Evolutionary conservation across 2,113 vertebrate species (phyloP).

Genomic region (Phaetusa simplex): DNA sequence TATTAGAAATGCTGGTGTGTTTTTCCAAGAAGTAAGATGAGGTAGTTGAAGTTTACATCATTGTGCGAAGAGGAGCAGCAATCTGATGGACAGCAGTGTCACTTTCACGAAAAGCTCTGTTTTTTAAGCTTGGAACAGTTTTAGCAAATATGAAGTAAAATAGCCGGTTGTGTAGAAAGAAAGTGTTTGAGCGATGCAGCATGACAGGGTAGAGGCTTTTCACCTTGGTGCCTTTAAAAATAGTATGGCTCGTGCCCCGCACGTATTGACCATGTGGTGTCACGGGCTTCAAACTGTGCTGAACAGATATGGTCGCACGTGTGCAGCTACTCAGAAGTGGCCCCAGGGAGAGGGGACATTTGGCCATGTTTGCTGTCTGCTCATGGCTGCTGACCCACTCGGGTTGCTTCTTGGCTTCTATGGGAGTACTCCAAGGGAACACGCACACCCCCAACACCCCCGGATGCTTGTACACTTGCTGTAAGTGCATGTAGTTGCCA

Average conservation of each 20-base stretch:
- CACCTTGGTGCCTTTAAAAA: not conserved
- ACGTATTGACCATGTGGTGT: accelerated
- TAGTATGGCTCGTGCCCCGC: not conserved
- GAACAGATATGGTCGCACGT: accelerated
- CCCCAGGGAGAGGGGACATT: not conserved
- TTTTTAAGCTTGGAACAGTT: not conserved
- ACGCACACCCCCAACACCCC: accelerated
- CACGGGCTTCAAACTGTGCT: accelerated
- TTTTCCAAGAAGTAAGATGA: not conserved
- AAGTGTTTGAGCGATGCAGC: not conserved
- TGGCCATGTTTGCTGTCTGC: not conserved
- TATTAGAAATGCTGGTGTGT: not conserved
- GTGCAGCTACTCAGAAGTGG: not conserved
- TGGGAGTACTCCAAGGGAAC: not conserved
- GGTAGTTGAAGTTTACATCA: not conserved
- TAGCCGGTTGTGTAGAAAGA: not conserved
- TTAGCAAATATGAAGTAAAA: not conserved
- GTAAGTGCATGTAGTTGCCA: not conserved
- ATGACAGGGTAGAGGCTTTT: not conserved
- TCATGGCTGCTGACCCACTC: not conserved
- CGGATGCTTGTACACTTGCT: not conserved
- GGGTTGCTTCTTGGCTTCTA: not conserved
- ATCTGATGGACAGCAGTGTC: not conserved
- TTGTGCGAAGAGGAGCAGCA: not conserved
- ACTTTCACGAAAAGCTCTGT: not conserved